These are phyloP conservation scores for Ptychoptera contaminata DNA, from an alignment of 2,888 invertebrate species.

Conservation along the genomic window DNA sequence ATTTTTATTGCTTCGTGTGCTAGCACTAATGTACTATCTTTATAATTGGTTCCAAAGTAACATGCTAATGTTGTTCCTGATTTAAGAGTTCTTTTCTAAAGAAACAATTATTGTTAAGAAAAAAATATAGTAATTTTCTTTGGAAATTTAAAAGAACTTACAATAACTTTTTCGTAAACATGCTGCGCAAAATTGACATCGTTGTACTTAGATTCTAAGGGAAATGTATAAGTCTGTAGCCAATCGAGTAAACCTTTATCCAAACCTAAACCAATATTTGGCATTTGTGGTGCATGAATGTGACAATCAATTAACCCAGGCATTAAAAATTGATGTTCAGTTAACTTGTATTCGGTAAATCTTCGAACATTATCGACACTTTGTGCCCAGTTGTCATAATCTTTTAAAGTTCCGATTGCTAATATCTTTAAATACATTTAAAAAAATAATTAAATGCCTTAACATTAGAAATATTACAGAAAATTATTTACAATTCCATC, in stretches of 20 bases:
- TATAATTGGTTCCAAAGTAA: conserved; percentile 70
- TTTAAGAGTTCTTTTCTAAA: conserved; percentile 51
- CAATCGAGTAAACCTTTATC: conserved; percentile 69
- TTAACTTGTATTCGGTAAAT: conserved; percentile 17
- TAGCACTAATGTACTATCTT: conserved; percentile 50
- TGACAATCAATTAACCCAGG: conserved; percentile 85
- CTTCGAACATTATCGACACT: conserved; percentile 4
- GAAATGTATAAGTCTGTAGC: conserved; percentile 74
- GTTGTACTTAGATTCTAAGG: conserved; percentile 56
- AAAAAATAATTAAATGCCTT: not conserved
- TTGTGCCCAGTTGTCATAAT: conserved; percentile 18
- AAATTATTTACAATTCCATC: conserved; percentile 37
- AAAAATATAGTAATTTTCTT: not conserved
- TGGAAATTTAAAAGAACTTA: conserved; percentile 31
- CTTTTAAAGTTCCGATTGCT: conserved; percentile 16
- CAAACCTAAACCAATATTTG: conserved; percentile 69
- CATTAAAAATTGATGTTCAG: conserved; percentile 50
- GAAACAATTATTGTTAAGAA: not conserved
- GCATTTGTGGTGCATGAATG: conserved; percentile 79
- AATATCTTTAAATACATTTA: conserved; percentile 27
- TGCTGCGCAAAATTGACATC: conserved; percentile 49
- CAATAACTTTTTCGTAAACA: conserved; percentile 66
- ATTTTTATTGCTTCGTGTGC: conserved; percentile 46
- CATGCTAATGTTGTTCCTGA: conserved; percentile 81
- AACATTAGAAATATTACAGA: not conserved